Base-by-base conservation (phyloP, 2,113 vertebrate species). In the Centropristis striata region DNA sequence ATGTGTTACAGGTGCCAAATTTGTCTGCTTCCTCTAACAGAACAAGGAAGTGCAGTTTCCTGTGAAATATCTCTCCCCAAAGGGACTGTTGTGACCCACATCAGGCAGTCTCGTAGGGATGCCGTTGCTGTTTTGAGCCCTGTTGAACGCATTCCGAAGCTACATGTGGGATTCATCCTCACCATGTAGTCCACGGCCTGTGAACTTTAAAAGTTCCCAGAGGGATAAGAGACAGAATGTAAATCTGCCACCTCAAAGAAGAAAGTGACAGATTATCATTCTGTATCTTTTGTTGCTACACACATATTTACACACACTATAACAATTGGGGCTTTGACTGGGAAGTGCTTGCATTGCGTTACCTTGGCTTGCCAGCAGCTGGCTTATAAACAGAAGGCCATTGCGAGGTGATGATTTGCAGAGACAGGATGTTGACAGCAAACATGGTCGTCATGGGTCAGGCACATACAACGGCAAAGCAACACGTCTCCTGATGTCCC, bases 391-490 rank as follows among this genome's bases (percentile, higher is more conserved):
- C 66, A 75, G 75, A 51, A 50, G 58, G 64, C 63, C 63, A 12
- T 4, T 27, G 60, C 2, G 2, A 83, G 83, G 79, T 57, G 84
- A 79, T 86, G 79, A 88, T 92, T 61, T 73, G 69, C 53, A 83
- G 71, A 82, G 90, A 91, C 82, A 89, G 80, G 83, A 90, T 88
- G 88, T 70, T 88, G 83, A 90, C 90, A 81, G 85, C 64, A 66
- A 89, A 80, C 80, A 67, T 32, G 63, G 83, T 59, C 57, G 44
- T 84, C 86, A 79, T 67, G 18, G 90, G 86, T 91, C 88, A 88
- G 77, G 75, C 64, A 20, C 72, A 71, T 80, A 87, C 78, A 9
- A 23, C 41, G 7, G 74, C 67, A 60, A 75, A 88, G 80, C 88
- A 88, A 83, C 91, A 83, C 78, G 2, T 88, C 78, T 60, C 66